A percentile compares a stretch with the other conserved stretches of the same genome.
These are phyloP conservation scores for Drosophila peninsularis DNA, from an alignment of 2,888 invertebrate genomes.

Conservation along the genomic window DNA sequence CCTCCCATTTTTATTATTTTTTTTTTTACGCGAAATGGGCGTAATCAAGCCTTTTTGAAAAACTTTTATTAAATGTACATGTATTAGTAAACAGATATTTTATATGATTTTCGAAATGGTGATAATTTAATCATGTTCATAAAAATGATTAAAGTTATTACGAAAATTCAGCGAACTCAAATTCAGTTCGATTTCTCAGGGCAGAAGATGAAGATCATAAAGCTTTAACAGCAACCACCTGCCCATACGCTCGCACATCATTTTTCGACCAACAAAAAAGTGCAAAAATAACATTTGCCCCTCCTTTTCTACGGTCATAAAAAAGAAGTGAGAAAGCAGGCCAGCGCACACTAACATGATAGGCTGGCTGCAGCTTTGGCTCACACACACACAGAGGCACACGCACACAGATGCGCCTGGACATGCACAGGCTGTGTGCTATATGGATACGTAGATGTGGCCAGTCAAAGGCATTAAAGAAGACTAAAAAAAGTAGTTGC, in stretches of 20 bases:
- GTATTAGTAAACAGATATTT: neutral
- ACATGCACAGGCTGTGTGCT: conserved; percentile 45
- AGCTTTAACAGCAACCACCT: conserved; percentile 12
- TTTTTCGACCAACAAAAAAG: conserved; percentile 57
- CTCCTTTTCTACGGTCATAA: conserved; percentile 28
- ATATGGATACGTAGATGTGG: conserved; percentile 52
- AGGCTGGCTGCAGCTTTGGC: conserved; percentile 63
- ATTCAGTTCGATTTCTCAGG: neutral
- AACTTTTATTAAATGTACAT: neutral
- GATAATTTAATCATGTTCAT: no score
- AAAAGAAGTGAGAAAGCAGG: conserved; percentile 45
- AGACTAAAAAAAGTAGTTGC: conserved; percentile 29
- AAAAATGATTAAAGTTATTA: neutral
- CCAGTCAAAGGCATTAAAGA: conserved; percentile 66
- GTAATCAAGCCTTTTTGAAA: neutral
- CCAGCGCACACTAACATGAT: conserved; percentile 76
- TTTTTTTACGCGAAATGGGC: neutral
- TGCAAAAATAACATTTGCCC: conserved; percentile 50
- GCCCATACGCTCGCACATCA: conserved; percentile 43
- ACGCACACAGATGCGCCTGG: conserved; percentile 17
- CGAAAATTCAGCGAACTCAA: neutral
- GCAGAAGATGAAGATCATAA: conserved; percentile 5
- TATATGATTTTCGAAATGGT: no score
- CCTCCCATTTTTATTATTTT: neutral
- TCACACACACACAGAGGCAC: conserved; percentile 16